Evolutionary conservation across 2,888 invertebrate genomes (phyloP), one percentile per base, ranked within the genome.

Genomic region (Stegophylla sp.): DNA sequence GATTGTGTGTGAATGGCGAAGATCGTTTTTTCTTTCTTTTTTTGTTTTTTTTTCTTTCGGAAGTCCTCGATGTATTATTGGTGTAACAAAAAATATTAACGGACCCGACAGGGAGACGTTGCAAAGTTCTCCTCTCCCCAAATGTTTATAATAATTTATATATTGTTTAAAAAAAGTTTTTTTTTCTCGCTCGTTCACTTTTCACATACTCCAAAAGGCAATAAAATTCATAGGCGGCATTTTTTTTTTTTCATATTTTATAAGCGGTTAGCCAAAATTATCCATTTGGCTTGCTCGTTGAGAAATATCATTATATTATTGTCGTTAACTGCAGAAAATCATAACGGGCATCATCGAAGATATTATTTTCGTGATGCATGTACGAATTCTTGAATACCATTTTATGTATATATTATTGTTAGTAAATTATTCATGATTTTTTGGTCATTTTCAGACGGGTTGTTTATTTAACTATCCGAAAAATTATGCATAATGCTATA

Each of bases 1-100:
- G 79, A 79, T 79, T 69, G 77, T 59, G 79, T 71, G 79, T 79
- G 79, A 69, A 69, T 59, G 59, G 59, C 20, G 61, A 59, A 56
- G 59, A 63, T 66, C 23, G 69, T 48, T 59, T 79, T 79, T 69
- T 26, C 66, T 66, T n/a, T 76, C 56, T 48, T 23, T 48, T 15
- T 15, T 17, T 48, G 10, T 67, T 48, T 23, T 48, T 15, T 15
- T 17, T 48, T 15, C 9, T 17, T 7, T 34, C 7, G 34, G 15
- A 41, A 71, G 79, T 79, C 79, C 71, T 79, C 59, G 48, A 79
- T 23, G 34, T 3, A 48, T 5, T n/a, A n/a, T n/a, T n/a, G 15
- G 20, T 10, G n/a, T 9, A 17, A 61, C 59, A 56, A 69, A 79
- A 77, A 76, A 76, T 48, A 79, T 61, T 79, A 79, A 79, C 71